A percentile compares a stretch with the other conserved stretches of the same genome.
Evolutionary conservation across 2,797 vertebrate species (phyloP).

Genomic region (Rhynchonycteris naso): DNA sequence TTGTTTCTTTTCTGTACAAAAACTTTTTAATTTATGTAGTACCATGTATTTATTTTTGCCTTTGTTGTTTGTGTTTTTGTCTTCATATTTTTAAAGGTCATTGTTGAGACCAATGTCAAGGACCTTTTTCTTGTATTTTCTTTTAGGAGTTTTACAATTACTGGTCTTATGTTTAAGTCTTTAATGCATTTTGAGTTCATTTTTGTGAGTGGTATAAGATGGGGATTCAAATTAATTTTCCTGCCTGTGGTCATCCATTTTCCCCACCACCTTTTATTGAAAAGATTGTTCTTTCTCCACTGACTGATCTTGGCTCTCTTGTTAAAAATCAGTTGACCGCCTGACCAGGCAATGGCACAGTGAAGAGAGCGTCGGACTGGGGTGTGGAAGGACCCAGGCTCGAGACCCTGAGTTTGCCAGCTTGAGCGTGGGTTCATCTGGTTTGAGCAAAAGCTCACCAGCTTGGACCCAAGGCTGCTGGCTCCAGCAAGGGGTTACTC

Average conservation of each 20-base stretch:
- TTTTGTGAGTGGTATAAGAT: not conserved
- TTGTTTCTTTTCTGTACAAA: not conserved
- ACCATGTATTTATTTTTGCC: not conserved
- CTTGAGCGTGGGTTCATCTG: too few species aligned
- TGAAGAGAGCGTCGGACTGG: too few species aligned
- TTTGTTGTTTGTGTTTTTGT: not conserved
- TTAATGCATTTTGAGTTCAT: not conserved
- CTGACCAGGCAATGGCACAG: too few species aligned
- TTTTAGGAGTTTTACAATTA: not conserved
- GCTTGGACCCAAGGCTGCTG: too few species aligned
- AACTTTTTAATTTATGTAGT: not conserved
- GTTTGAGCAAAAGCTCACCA: too few species aligned
- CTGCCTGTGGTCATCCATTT: not conserved
- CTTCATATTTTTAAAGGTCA: not conserved
- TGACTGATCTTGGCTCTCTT: not conserved
- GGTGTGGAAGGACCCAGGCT: too few species aligned
- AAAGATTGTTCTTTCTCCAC: not conserved
- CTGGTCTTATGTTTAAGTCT: not conserved
- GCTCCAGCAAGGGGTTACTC: too few species aligned
- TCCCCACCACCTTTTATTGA: not conserved
- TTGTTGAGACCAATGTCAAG: not conserved
- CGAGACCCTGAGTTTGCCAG: too few species aligned
- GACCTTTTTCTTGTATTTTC: not conserved
- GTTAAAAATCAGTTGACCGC: not conserved
- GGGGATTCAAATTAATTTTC: not conserved